These are phyloP conservation scores for Leptopilina myrica DNA, from an alignment of 2,888 invertebrate genomes.

Conservation along the genomic window DNA sequence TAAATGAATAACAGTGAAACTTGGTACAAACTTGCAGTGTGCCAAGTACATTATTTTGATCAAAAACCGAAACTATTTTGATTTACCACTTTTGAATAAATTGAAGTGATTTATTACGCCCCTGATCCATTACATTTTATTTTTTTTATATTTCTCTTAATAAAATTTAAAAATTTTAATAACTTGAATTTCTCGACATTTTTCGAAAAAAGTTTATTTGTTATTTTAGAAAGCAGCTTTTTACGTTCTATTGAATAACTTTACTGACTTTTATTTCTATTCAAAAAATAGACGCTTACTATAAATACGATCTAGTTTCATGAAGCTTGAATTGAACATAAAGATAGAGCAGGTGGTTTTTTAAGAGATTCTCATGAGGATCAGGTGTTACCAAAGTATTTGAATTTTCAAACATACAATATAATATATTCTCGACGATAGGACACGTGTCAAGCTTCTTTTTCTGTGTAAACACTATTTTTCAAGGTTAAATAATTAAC, in stretches of 20 bases:
- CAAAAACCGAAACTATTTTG: no score
- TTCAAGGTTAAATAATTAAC: neutral
- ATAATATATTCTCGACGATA: neutral
- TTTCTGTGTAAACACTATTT: neutral
- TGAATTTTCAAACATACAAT: neutral
- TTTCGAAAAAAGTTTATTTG: neutral
- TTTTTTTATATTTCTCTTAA: no score
- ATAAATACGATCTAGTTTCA: slow-evolving; percentile 14
- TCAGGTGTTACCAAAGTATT: slow-evolving; percentile 14
- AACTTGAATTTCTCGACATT: no score
- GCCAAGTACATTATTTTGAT: no score
- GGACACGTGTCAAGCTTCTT: neutral
- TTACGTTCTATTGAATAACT: neutral
- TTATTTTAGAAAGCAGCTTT: neutral
- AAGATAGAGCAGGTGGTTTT: slow-evolving; percentile 27
- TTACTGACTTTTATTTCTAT: neutral
- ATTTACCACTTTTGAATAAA: no score
- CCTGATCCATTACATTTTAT: no score
- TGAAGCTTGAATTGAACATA: slow-evolving; percentile 5
- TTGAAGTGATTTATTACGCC: no score
- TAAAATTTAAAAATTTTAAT: no score
- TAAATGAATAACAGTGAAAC: no score
- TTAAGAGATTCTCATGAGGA: slow-evolving; percentile 3
- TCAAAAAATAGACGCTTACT: neutral
- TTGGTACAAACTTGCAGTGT: no score